Evolutionary conservation across 2,113 vertebrate genomes (phyloP), one percentile per base, ranked within the genome.

Genomic region (Bufo bufo): DNA sequence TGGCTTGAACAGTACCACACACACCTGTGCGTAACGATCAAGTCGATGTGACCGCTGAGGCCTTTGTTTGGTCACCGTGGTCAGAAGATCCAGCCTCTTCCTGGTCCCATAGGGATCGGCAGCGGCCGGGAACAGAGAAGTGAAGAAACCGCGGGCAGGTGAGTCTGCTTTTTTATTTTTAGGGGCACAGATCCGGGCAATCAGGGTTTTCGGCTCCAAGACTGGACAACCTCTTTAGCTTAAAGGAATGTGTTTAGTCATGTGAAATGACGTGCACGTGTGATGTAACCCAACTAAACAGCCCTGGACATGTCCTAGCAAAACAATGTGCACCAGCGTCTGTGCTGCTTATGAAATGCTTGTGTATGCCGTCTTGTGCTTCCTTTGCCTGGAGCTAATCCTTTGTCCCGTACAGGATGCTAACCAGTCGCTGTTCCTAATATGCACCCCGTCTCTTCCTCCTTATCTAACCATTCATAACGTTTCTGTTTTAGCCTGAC

Each of bases 401-500:
- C 49, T 69, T 82, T 69, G 47, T 84, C 49, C 66, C 54, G 65
- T 16, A 52, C 65, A 65, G 61, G 82, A 84, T 11, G n/a, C 13
- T 84, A 66, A 83, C 81, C 61, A n/a, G 9, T 82, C 50, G 8
- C 49, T 52, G 45, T 69, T 69, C 45, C 45, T 65, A 82, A 50
- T 61, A 23, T 71, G 65, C 9, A 23, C 17, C 61, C 23, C 3
- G 7, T 49, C 59, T 19, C 43, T 19, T 3, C n/a, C 23, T 52
- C 20, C 66, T 47, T 49, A 85, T 77, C 83, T 85, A 75, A 20
- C 83, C 89, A 17, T 77, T 0, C 0, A 1, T 85, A 85, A 91
- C 19, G 6, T 75, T 65, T 3, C 52, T 17, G 43, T 61, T 87
- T 87, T 75, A 23, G 82, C 79, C 86, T 2, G 3, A 47, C 66